A percentile compares a stretch with the other conserved stretches of the same genome.
Conservation (phyloP, 1,140 invertebrate species). For the Thaumetopoea pityocampa region DNA sequence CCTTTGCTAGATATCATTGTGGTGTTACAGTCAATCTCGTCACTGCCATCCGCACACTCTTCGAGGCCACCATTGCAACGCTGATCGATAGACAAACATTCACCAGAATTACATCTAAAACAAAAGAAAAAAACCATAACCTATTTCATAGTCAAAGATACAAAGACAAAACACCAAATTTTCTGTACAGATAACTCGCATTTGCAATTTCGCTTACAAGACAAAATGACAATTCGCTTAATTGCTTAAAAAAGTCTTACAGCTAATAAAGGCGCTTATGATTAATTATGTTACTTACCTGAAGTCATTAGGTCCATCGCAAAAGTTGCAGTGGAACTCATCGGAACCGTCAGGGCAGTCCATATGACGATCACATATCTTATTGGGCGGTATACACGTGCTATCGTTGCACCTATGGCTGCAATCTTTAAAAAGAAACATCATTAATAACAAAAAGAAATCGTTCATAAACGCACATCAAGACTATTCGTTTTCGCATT, state of each 20-base stretch:
- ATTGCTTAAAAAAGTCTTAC: neutral
- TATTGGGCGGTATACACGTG: conserved; percentile 52
- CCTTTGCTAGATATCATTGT: conserved; percentile 32
- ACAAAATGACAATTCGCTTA: conserved; percentile 7
- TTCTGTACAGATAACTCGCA: too few species aligned
- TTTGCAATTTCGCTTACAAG: too few species aligned
- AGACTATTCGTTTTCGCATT: too few species aligned
- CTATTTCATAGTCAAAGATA: neutral
- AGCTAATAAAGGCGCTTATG: neutral
- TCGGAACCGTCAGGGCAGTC: conserved; percentile 78
- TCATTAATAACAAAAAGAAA: too few species aligned
- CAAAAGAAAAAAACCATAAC: conserved; percentile 25
- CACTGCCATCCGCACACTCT: conserved; percentile 85
- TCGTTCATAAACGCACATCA: neutral
- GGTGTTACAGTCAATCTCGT: conserved; percentile 77
- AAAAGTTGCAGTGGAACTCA: conserved; percentile 72
- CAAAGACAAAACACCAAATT: neutral
- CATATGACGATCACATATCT: conserved; percentile 65
- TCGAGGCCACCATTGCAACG: conserved; percentile 69
- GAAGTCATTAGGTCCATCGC: conserved; percentile 48
- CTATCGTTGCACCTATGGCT: conserved; percentile 64
- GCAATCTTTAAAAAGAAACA: conserved; percentile 69
- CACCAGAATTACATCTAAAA: conserved; percentile 54
- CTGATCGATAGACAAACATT: conserved; percentile 46
- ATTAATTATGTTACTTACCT: conserved; percentile 39